Base-by-base conservation (phyloP, 2,113 vertebrate species). In the Leuciscus idus region DNA sequence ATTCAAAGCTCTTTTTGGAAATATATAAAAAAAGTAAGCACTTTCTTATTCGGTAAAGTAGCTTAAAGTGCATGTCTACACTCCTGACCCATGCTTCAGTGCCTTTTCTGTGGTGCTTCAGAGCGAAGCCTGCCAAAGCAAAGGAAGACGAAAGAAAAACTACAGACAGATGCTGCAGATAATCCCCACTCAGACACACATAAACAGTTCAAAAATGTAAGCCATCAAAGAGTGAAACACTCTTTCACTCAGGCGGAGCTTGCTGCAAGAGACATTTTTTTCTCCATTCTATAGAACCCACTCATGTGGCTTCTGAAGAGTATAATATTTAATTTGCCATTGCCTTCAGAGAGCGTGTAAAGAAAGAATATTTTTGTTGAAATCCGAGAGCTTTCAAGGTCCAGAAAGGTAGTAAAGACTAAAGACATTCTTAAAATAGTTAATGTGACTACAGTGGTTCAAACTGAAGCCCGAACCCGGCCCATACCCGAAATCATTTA, bases 131-230 rank as follows among this genome's bases (percentile, higher is more conserved):
- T 70, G 52, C 50, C 52, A 83, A 68, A 82, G 83, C 77, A 77
- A 73, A 36, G 30, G 76, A 80, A 82, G 50, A 19, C 79, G 72
- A 66, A 43, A 72, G 50, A 43, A 84, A 72, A 83, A 10, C 79
- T 70, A 66, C 62, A 33, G 79, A 73, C 87, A 86, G 85, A 86
- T 89, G 59, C 57, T 84, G 30, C 21, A 75, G 66, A 86, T 85
- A 77, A 85, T 48, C 55, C 43, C 6, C 50, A 66, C 57, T 62
- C 55, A 68, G n/a, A 85, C 86, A 13, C 77, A 66, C 70, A 77
- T 83, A 84, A 62, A 81, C 39, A 77, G 57, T 78, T 85, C 39
- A 57, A 77, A 59, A 72, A 70, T 85, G 13, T 3, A 66, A 85
- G 52, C 66, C 46, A 11, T 80, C 68, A 62, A 68, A 82, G 72